These are phyloP conservation scores for Trididemnum nubilum DNA, from an alignment of 23 tunicate genomes.

Conservation along the genomic window DNA sequence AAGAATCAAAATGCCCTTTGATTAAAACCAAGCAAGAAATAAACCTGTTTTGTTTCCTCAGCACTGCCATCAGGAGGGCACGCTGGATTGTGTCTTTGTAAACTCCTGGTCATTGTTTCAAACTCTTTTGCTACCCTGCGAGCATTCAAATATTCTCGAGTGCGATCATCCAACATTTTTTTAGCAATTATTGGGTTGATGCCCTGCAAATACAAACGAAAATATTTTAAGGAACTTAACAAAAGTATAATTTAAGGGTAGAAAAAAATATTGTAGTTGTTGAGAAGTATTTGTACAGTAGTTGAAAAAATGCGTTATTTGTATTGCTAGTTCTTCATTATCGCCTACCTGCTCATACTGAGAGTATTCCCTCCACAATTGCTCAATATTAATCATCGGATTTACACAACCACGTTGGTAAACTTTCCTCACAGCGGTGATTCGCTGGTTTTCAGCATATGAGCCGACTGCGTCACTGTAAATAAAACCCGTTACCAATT, in stretches of 20 bases:
- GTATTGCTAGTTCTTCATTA: no score
- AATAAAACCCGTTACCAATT: slow-evolving; percentile 12
- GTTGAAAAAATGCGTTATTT: no score
- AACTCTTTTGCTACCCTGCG: slow-evolving; percentile 86
- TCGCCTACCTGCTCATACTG: slow-evolving; percentile 89
- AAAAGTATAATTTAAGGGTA: no score
- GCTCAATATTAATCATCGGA: slow-evolving; percentile 95
- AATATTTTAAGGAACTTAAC: no score
- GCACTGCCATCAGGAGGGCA: slow-evolving; percentile 76
- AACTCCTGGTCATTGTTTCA: slow-evolving; percentile 81
- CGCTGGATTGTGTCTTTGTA: slow-evolving; percentile 84
- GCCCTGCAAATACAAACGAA: slow-evolving; percentile 49
- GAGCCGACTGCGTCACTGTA: slow-evolving; percentile 87
- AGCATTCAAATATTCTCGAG: slow-evolving; percentile 74
- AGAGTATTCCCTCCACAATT: slow-evolving; percentile 95
- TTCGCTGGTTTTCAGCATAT: slow-evolving; percentile 92
- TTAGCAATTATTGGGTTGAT: slow-evolving; percentile 91
- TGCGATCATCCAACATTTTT: slow-evolving; percentile 87
- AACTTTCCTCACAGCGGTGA: slow-evolving; percentile 85
- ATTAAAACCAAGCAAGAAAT: no score
- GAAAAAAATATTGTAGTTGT: no score
- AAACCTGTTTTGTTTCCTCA: slow-evolving; percentile 80
- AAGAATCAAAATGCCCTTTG: no score
- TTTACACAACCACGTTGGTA: slow-evolving; percentile 88
- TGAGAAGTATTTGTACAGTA: no score